phyloP scores from a whole-genome alignment of 2,797 vertebrate species.

The Uromys caudimaculatus region DNA sequence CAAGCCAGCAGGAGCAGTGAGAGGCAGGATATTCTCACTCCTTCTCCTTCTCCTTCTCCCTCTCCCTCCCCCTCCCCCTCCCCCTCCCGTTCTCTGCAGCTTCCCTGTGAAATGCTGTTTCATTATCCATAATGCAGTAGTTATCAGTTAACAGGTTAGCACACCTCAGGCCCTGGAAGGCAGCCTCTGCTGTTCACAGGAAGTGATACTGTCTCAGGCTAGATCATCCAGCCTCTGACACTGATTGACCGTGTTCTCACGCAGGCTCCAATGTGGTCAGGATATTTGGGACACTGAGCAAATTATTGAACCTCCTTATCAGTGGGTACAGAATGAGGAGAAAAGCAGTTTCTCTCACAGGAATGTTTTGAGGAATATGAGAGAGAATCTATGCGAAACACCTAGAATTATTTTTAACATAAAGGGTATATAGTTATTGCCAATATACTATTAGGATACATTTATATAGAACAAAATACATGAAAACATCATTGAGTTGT shows the following conservation, averaged over 20 bases:
- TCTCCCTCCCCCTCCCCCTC: accelerated
- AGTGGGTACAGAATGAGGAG: background rate
- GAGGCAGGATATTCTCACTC: background rate
- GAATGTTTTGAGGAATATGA: background rate
- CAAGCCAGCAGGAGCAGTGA: background rate
- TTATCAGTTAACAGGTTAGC: background rate
- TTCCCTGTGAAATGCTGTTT: background rate
- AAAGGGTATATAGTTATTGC: slow-evolving; percentile 14
- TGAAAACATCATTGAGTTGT: slow-evolving; percentile 19
- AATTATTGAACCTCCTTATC: background rate
- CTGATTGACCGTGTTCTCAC: background rate
- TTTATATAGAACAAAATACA: slow-evolving; percentile 3
- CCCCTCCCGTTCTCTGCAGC: background rate
- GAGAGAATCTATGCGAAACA: background rate
- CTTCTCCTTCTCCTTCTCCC: too few species aligned
- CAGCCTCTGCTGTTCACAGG: background rate
- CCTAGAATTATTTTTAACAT: slow-evolving; percentile 17
- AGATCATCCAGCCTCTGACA: background rate
- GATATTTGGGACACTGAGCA: background rate
- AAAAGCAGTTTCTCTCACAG: background rate
- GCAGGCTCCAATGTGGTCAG: background rate
- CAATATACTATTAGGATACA: background rate
- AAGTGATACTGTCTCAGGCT: background rate
- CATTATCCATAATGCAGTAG: accelerated
- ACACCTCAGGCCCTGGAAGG: background rate